These are phyloP conservation scores for Phoxinus dragarum DNA, from an alignment of 2,797 vertebrate species.

Conservation along the genomic window DNA sequence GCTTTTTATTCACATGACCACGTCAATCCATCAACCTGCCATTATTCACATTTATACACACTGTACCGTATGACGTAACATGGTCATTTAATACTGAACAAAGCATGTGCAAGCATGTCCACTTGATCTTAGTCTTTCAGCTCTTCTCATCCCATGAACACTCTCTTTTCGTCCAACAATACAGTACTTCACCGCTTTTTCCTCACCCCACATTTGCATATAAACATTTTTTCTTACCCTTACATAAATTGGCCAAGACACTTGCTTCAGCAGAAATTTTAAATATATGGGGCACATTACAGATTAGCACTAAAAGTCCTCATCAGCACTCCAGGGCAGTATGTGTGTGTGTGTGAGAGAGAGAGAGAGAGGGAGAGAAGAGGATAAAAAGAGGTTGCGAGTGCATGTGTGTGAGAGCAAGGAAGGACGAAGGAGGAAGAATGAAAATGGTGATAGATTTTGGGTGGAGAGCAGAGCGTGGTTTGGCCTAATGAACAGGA, in stretches of 20 bases:
- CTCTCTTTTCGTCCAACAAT: slow-evolving; percentile 22
- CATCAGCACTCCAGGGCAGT: slow-evolving; percentile 66
- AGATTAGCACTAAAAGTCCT: slow-evolving; percentile 75
- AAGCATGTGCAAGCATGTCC: slow-evolving; percentile 25
- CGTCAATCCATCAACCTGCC: slow-evolving; percentile 16
- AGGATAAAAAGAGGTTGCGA: background rate
- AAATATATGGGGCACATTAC: slow-evolving; percentile 72
- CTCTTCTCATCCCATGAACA: slow-evolving; percentile 5
- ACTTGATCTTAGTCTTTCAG: slow-evolving; percentile 35
- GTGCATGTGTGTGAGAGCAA: slow-evolving; percentile 22
- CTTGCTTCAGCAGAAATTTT: slow-evolving; percentile 75
- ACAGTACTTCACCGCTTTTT: slow-evolving; percentile 38
- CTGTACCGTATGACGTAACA: background rate
- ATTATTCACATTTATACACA: slow-evolving; percentile 21
- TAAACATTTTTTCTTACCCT: slow-evolving; percentile 59
- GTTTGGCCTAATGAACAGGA: slow-evolving; percentile 51
- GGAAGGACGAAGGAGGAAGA: slow-evolving; percentile 26
- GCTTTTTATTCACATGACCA: slow-evolving; percentile 17
- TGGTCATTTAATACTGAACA: slow-evolving; percentile 34
- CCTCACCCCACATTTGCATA: slow-evolving; percentile 55
- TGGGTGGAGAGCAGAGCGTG: slow-evolving; percentile 47
- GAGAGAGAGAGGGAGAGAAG: background rate
- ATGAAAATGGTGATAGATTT: slow-evolving; percentile 59
- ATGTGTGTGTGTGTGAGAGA: background rate
- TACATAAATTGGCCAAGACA: slow-evolving; percentile 72